A percentile compares a stretch with the other conserved stretches of the same genome.
Conservation (phyloP, 2,888 invertebrate species). For the Drosophila limbata region DNA sequence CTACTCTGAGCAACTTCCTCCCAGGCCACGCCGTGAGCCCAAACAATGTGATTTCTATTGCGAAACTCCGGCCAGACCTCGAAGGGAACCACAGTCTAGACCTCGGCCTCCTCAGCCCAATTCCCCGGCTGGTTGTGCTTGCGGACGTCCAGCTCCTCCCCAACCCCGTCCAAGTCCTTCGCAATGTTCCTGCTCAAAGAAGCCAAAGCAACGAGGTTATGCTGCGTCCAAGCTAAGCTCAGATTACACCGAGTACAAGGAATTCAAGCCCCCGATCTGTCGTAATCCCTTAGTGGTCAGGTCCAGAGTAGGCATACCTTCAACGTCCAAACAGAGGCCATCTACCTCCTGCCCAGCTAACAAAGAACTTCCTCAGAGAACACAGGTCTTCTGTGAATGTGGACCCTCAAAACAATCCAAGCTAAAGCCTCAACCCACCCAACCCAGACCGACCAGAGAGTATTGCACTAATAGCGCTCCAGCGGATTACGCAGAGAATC, state of each 20-base stretch:
- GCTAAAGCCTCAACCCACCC: not conserved
- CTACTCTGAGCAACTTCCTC: not conserved
- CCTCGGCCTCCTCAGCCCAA: not conserved
- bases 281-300: constrained; percentile 23
- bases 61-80: not conserved
- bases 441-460: not conserved
- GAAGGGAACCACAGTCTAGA: not conserved
- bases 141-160: not conserved
- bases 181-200: not conserved
- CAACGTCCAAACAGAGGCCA: not conserved
- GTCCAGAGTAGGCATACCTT: not conserved
- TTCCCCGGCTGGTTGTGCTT: not conserved
- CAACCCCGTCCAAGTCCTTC: not conserved
- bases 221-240: constrained; percentile 5
- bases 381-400: not conserved
- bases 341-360: not conserved
- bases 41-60: not conserved
- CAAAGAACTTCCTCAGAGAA: not conserved
- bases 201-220: not conserved
- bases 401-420: not conserved
- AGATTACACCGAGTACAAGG: constrained; percentile 29
- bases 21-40: not conserved
- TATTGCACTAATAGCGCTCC: not conserved
- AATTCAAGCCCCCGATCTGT: not conserved
- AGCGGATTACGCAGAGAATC: not conserved